phyloP scores from a whole-genome alignment of 1,140 invertebrate species.

The Calliphora vicina region DNA sequence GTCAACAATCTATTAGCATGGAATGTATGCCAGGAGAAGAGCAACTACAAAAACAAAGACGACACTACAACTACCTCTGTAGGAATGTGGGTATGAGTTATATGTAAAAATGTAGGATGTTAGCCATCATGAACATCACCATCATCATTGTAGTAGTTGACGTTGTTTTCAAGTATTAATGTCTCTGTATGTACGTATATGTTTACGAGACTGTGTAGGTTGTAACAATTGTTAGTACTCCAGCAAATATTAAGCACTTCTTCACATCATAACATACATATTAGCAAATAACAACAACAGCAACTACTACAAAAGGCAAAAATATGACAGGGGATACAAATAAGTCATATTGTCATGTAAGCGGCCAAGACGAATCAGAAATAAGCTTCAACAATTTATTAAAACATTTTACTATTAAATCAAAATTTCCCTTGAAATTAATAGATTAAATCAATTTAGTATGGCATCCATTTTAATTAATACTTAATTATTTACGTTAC shows the following conservation, averaged over 20 bases:
- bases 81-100: neutral
- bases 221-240: neutral
- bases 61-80: neutral
- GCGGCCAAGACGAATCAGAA: too few species aligned
- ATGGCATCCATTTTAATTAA: too few species aligned
- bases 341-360: too few species aligned
- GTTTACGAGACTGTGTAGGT: neutral
- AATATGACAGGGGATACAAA: too few species aligned
- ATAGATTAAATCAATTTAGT: too few species aligned
- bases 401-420: too few species aligned
- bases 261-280: neutral
- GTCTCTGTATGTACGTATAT: neutral
- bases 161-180: neutral
- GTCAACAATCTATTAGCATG: constrained; percentile 10
- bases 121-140: neutral
- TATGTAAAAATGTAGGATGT: neutral
- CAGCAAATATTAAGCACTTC: neutral
- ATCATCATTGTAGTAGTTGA: neutral
- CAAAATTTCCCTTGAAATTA: too few species aligned
- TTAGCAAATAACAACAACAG: neutral
- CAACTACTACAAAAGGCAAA: neutral
- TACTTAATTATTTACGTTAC: too few species aligned
- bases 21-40: constrained; percentile 5
- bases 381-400: too few species aligned
- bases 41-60: neutral